Conservation (phyloP, 2,113 vertebrate genomes). For the Pedionomus torquatus region DNA sequence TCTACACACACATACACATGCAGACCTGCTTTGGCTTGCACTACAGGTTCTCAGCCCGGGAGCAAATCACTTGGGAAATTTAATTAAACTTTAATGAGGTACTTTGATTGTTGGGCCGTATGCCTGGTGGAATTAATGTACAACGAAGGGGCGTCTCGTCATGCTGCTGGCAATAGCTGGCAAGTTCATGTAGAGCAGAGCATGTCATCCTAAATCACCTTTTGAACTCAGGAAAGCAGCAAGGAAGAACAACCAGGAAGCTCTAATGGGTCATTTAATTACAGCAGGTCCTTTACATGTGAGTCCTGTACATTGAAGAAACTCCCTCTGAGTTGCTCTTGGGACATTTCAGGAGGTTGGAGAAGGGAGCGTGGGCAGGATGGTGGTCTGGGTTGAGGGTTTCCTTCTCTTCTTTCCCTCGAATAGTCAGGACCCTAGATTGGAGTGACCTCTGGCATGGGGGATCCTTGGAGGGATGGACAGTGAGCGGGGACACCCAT, state of each 20-base stretch:
- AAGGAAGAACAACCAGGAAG: neutral
- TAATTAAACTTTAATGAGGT: slow-evolving; percentile 68
- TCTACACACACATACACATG: neutral
- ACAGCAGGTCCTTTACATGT: neutral
- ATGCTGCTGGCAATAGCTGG: slow-evolving; percentile 43
- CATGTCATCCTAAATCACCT: slow-evolving; percentile 60
- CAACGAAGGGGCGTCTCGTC: slow-evolving; percentile 13
- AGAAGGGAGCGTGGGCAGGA: neutral
- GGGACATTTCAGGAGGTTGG: neutral
- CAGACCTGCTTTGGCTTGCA: slow-evolving; percentile 21
- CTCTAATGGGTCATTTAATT: neutral
- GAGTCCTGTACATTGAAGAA: neutral
- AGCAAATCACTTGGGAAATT: slow-evolving; percentile 60
- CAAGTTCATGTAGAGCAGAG: slow-evolving; percentile 22
- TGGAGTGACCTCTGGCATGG: neutral
- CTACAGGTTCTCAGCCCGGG: slow-evolving; percentile 33
- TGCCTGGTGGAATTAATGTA: slow-evolving; percentile 35
- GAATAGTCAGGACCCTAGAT: neutral
- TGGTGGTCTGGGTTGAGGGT: neutral
- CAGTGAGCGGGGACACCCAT: neutral
- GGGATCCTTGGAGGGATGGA: neutral
- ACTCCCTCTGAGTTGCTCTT: neutral
- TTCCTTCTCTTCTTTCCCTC: neutral
- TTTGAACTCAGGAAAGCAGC: slow-evolving; percentile 36
- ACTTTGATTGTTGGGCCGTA: slow-evolving; percentile 57